Percentiles rank a stretch among this genome's conserved stretches.
These are phyloP conservation scores for Fregata magnificens DNA, from an alignment of 2,113 vertebrate species.

Conservation along the genomic window DNA sequence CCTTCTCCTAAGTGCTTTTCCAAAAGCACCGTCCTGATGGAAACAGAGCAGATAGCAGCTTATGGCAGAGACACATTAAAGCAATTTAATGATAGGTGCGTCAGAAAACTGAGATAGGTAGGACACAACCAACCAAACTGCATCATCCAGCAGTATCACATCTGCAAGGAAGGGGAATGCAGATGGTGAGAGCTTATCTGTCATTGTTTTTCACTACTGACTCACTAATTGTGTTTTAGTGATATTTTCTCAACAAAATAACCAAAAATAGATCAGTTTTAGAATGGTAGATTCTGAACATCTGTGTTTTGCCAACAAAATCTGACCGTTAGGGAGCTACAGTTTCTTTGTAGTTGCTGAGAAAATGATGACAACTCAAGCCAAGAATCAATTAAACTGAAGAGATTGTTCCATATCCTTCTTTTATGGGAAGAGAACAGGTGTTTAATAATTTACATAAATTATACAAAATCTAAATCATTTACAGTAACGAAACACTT, in stretches of 20 bases:
- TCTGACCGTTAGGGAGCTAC: slow-evolving; percentile 59
- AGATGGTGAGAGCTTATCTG: not conserved
- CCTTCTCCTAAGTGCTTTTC: not conserved
- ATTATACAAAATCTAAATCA: slow-evolving; percentile 70
- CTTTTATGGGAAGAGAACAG: slow-evolving; percentile 74
- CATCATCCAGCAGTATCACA: not conserved
- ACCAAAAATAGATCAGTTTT: not conserved
- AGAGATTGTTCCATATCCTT: slow-evolving; percentile 58
- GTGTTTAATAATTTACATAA: slow-evolving; percentile 79
- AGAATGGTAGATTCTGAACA: slow-evolving; percentile 50
- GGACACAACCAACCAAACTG: not conserved
- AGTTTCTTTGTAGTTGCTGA: slow-evolving; percentile 43
- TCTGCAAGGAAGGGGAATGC: not conserved
- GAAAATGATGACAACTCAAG: slow-evolving; percentile 67
- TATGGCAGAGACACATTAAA: not conserved
- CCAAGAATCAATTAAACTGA: slow-evolving; percentile 73
- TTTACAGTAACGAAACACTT: slow-evolving; percentile 68
- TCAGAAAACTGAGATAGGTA: not conserved
- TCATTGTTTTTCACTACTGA: not conserved
- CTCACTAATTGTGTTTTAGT: slow-evolving; percentile 34
- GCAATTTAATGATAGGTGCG: not conserved
- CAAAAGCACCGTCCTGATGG: not conserved
- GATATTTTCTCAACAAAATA: not conserved
- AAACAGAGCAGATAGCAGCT: not conserved
- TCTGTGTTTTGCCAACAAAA: slow-evolving; percentile 65